phyloP scores from a whole-genome alignment of 2,797 vertebrate species.

The Notolabrus celidotus region DNA sequence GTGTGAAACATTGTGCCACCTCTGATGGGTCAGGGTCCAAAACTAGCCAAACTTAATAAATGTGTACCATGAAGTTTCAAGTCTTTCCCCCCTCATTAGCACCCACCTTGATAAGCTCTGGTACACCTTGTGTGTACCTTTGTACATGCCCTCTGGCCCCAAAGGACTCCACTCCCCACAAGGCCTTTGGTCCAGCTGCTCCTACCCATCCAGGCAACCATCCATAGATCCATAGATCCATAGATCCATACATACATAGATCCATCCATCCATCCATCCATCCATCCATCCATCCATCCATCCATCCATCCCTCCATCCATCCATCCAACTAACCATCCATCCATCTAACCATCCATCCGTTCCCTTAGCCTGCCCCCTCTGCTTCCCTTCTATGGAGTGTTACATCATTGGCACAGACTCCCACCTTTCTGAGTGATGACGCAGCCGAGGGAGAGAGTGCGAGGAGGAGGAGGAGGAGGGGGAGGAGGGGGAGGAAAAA shows the following conservation, averaged over 20 bases:
- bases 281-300: no score
- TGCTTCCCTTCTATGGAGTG: constrained; percentile 79
- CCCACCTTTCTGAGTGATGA: constrained; percentile 81
- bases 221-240: no score
- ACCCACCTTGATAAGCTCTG: constrained; percentile 3
- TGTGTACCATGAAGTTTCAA: not conserved
- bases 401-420: constrained; percentile 84
- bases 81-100: not conserved
- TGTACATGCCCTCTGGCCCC: not conserved
- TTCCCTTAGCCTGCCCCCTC: constrained; percentile 56
- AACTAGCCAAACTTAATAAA: no score
- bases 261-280: no score
- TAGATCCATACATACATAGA: no score
- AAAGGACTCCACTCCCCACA: constrained; percentile 67
- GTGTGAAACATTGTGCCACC: no score
- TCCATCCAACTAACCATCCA: no score
- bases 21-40: no score
- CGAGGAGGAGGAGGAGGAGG: constrained; percentile 55
- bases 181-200: constrained; percentile 44
- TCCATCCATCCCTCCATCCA: no score
- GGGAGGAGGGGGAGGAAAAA: constrained; percentile 1
- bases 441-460: constrained; percentile 72
- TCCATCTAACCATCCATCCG: constrained; percentile 28
- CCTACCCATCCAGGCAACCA: constrained; percentile 40
- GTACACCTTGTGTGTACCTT: not conserved